Percentiles rank a stretch among this genome's conserved stretches.
These are phyloP conservation scores for Drosophila baimaii DNA, from an alignment of 1,140 invertebrate species.

Conservation along the genomic window DNA sequence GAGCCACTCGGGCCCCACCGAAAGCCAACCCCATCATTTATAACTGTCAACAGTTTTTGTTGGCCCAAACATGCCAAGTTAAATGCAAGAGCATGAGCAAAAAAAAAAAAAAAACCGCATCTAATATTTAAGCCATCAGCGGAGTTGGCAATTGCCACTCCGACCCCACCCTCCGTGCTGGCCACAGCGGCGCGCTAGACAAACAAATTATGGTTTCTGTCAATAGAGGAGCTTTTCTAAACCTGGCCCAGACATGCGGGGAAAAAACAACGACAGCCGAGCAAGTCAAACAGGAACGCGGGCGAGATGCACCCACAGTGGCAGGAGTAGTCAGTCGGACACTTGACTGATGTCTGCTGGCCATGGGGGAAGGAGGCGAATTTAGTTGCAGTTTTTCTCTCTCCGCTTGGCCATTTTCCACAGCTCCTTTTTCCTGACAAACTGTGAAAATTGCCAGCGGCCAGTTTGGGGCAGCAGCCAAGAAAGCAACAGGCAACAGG, in stretches of 20 bases:
- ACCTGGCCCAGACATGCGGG: conserved; percentile 53
- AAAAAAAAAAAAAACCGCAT: conserved; percentile 41
- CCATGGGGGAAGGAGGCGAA: conserved; percentile 15
- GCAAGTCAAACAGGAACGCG: conserved; percentile 25
- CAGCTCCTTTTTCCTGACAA: conserved; percentile 37
- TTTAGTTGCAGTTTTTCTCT: conserved; percentile 45
- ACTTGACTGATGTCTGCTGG: conserved; percentile 68
- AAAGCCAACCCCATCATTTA: conserved; percentile 73
- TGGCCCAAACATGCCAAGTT: conserved; percentile 47
- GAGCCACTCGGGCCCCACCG: conserved; percentile 32
- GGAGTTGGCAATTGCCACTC: conserved; percentile 67
- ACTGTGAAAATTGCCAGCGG: conserved; percentile 70
- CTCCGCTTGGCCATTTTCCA: conserved; percentile 30
- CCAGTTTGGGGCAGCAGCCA: conserved; percentile 52
- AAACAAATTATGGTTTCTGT: conserved; percentile 81
- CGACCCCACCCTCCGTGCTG: conserved; percentile 11
- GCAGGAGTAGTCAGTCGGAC: conserved; percentile 38
- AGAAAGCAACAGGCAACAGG: conserved; percentile 50
- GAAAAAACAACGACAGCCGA: conserved; percentile 43
- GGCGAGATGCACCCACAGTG: conserved; percentile 70
- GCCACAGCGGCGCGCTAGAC: conserved; percentile 65
- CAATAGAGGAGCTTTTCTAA: conserved; percentile 74
- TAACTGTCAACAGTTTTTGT: conserved; percentile 80
- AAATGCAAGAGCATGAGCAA: conserved; percentile 8
- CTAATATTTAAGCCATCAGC: conserved; percentile 78